Percentiles rank a stretch among this genome's conserved stretches.
Evolutionary conservation across 1,140 invertebrate species (phyloP).

Genomic region (Lepidurus packardi): DNA sequence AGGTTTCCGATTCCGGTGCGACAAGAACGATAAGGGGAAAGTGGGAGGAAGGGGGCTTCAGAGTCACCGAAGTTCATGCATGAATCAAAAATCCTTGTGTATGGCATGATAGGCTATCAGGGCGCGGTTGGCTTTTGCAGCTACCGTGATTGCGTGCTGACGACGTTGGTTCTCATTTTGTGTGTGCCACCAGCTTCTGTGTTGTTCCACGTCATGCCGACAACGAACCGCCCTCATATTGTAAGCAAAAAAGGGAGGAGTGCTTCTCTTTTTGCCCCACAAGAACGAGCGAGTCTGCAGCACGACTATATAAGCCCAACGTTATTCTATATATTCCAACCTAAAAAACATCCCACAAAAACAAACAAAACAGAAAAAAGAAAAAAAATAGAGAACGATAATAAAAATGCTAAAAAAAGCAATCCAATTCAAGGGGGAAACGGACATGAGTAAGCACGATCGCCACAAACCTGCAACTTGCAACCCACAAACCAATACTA

Average conservation of each 20-base stretch:
- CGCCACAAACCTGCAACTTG: not conserved
- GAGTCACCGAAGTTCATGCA: not conserved
- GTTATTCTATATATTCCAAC: not conserved
- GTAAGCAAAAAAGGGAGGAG: not conserved
- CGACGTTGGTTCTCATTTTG: not conserved
- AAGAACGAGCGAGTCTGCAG: not conserved
- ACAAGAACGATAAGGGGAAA: not conserved
- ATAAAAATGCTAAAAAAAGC: not conserved
- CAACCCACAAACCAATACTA: conserved; percentile 18
- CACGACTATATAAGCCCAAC: not conserved
- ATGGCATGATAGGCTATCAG: conserved; percentile 21
- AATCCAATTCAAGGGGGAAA: conserved; percentile 5
- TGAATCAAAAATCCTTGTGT: not conserved
- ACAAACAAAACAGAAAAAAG: too few relatives aligned
- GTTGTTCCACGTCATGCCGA: conserved; percentile 16
- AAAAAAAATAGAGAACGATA: too few relatives aligned
- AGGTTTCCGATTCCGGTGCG: not conserved
- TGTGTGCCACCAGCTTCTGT: conserved; percentile 17
- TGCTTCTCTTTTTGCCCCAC: conserved; percentile 1
- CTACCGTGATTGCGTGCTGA: conserved; percentile 20
- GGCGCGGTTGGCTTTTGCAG: conserved; percentile 20
- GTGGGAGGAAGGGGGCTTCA: too few relatives aligned
- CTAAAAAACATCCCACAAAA: too few relatives aligned
- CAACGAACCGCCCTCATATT: conserved; percentile 18
- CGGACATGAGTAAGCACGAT: conserved; percentile 21